Percentiles rank a stretch among this genome's conserved stretches.
These are phyloP conservation scores for Platichthys flesus DNA, from an alignment of 2,113 vertebrate genomes.

Conservation along the genomic window DNA sequence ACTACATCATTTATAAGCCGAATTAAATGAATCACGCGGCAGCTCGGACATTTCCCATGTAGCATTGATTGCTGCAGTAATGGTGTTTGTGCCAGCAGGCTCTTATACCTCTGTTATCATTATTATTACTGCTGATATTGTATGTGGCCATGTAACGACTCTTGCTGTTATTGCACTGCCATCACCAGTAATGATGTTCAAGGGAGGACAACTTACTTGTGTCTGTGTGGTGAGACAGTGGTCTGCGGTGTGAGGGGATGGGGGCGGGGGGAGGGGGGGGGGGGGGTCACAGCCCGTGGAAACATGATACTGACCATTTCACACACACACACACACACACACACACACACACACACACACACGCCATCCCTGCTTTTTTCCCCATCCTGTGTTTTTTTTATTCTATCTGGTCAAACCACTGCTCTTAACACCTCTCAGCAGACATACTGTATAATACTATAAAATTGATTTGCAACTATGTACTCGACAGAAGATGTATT, in stretches of 20 bases:
- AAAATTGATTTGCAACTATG: conserved; percentile 38
- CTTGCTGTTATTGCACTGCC: conserved; percentile 59
- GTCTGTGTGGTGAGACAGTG: conserved; percentile 46
- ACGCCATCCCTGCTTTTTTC: neutral
- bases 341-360: conserved; percentile 10
- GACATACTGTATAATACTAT: conserved; percentile 8
- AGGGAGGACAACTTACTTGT: conserved; percentile 32
- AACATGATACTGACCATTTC: conserved; percentile 37
- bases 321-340: conserved; percentile 5
- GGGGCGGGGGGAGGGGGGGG: conserved; percentile 6
- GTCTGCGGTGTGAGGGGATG: conserved; percentile 18
- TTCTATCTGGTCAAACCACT: neutral
- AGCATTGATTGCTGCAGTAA: conserved; percentile 34
- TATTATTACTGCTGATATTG: conserved; percentile 53
- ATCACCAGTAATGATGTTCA: conserved; percentile 42
- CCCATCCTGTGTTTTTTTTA: neutral
- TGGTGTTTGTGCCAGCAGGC: conserved; percentile 42
- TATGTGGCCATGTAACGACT: conserved; percentile 31
- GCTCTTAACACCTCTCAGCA: conserved; percentile 19
- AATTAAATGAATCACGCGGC: too few species aligned
- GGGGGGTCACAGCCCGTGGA: conserved; percentile 18
- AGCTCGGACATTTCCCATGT: too few species aligned
- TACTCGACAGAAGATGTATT: conserved; percentile 41
- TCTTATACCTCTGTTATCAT: conserved; percentile 23
- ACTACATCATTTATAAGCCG: too few species aligned